Conservation (phyloP, 2,797 vertebrate genomes). For the Hylomyscus alleni region DNA sequence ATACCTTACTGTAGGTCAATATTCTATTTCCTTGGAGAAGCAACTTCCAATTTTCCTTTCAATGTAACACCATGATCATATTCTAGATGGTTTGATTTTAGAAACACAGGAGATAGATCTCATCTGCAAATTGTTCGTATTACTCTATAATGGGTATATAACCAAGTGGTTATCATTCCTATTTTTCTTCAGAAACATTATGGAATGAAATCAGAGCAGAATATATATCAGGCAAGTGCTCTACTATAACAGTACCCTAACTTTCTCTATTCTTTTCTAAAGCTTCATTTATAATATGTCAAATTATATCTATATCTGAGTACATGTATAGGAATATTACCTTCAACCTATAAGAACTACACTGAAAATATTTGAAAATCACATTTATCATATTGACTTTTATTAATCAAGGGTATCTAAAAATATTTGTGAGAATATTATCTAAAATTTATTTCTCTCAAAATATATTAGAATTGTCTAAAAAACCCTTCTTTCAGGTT, state of each 20-base stretch:
- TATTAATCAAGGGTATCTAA: constrained; percentile 1
- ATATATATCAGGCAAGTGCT: background rate
- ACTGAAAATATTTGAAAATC: background rate
- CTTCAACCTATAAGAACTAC: background rate
- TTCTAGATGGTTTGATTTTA: constrained; percentile 38
- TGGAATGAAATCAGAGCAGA: background rate
- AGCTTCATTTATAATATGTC: background rate
- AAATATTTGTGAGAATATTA: background rate
- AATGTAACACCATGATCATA: constrained; percentile 23
- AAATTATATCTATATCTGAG: background rate
- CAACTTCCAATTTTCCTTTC: background rate
- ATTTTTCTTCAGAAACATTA: background rate
- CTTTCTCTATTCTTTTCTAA: background rate
- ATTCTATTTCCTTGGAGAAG: constrained; percentile 24
- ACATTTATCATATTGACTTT: background rate
- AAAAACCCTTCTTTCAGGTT: constrained; percentile 1
- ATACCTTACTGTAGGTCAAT: background rate
- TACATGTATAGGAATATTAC: constrained; percentile 9
- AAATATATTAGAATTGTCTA: constrained; percentile 11
- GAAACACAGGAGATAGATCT: constrained; percentile 32
- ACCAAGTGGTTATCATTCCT: background rate
- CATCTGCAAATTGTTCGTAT: background rate
- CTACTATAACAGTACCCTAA: background rate
- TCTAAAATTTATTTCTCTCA: constrained; percentile 51
- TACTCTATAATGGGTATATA: background rate